A percentile compares a stretch with the other conserved stretches of the same genome.
Conservation (phyloP, 2,888 invertebrate species). For the Allygus modestus region DNA sequence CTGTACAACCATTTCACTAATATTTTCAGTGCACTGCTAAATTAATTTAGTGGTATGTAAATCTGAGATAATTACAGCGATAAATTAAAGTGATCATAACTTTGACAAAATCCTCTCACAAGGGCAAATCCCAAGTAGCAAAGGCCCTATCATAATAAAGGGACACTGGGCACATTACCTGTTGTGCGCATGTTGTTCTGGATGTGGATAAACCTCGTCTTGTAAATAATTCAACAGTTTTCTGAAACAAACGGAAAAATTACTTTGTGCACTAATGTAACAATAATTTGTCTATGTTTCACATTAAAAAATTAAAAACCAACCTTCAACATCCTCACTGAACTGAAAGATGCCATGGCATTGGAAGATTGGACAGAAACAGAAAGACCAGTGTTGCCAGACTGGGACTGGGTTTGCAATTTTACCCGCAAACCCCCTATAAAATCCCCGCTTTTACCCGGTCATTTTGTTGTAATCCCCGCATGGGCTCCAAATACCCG, state of each 20-base stretch:
- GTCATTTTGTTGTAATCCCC: too few species aligned
- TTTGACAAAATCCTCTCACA: background rate
- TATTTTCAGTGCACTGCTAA: too few species aligned
- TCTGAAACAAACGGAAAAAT: slow-evolving; percentile 65
- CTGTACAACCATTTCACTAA: too few species aligned
- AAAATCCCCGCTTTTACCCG: too few species aligned
- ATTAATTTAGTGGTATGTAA: too few species aligned
- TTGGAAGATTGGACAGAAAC: too few species aligned
- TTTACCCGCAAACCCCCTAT: too few species aligned
- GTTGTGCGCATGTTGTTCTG: slow-evolving; percentile 72
- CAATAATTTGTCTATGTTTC: background rate
- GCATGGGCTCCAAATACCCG: too few species aligned
- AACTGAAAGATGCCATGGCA: slow-evolving; percentile 49
- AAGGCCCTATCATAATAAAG: slow-evolving; percentile 9
- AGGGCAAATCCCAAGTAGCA: slow-evolving; percentile 22
- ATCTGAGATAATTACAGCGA: too few species aligned
- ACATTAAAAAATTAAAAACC: background rate
- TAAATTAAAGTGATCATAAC: too few species aligned
- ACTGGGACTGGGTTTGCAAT: background rate
- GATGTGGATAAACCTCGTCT: slow-evolving; percentile 78
- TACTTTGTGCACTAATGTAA: background rate
- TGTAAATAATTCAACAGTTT: slow-evolving; percentile 73
- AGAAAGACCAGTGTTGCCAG: slow-evolving; percentile 13
- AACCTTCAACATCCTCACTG: slow-evolving; percentile 48
- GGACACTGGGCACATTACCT: slow-evolving; percentile 66